phyloP scores from a whole-genome alignment of 2,113 vertebrate species.

The Scytalopus superciliaris region DNA sequence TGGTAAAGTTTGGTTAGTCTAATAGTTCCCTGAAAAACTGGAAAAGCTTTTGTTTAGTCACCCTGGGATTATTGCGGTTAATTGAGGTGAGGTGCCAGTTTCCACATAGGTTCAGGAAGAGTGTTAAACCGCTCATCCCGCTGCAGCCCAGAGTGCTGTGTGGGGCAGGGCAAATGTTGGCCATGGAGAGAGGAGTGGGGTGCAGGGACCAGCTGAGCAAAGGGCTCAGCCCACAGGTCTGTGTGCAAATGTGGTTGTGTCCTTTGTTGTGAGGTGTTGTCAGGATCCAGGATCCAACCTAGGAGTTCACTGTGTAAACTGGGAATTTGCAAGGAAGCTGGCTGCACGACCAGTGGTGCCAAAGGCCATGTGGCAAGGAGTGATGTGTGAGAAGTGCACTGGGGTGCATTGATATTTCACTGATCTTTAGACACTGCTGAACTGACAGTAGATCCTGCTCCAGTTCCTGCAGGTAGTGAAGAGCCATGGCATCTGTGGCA shows the following conservation, averaged over 20 bases:
- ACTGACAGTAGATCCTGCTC: background rate
- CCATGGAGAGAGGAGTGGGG: background rate
- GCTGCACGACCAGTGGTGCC: background rate
- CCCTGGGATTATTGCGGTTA: background rate
- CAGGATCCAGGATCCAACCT: background rate
- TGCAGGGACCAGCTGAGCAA: background rate
- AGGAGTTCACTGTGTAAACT: background rate
- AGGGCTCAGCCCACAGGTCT: background rate
- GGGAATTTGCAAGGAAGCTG: background rate
- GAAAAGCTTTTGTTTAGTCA: background rate
- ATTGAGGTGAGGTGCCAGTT: background rate
- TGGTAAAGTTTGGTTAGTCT: background rate
- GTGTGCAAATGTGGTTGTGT: fast-evolving
- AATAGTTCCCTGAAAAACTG: background rate
- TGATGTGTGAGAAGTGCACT: background rate
- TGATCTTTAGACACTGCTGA: background rate
- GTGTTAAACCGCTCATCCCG: background rate
- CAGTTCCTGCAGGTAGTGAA: background rate
- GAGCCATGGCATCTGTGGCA: background rate
- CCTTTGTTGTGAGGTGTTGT: fast-evolving
- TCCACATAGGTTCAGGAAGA: background rate
- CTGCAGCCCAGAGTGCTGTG: background rate
- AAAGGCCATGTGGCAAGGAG: background rate
- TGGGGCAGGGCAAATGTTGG: fast-evolving
- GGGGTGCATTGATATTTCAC: background rate